Base-by-base conservation (phyloP, 2,113 vertebrate species). In the Anguilla japonica region DNA sequence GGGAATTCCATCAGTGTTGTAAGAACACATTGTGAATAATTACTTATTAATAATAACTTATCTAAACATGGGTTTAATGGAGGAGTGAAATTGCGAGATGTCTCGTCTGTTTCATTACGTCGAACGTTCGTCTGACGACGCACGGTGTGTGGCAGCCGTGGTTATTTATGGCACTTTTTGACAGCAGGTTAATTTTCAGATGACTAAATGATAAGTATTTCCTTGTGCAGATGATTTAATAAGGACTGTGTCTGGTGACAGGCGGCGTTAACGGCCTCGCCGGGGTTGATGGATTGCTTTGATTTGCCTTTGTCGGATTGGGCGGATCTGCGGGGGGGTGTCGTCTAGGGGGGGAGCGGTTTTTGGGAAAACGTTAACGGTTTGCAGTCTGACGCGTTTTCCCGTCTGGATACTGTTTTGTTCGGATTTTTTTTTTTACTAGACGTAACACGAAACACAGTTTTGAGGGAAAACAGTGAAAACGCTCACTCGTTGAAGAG, bases 391-490 rank as follows among this genome's bases (percentile, higher is more conserved):
- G 41, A n/a, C 43, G 18, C 43, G 53, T 82, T n/a, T 41, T 80
- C 79, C 82, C 41, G 39, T 86, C 88, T 84, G 89, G 89, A 85
- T 88, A 90, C n/a, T 83, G 86, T 39, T 43, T 88, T 71, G 88
- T 80, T 86, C 41, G 50, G 67, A 89, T 88, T 87, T 85, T 71
- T 83, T 89, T 90, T 88, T 90, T 89, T 89, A 89, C 87, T 81
- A 84, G 39, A 81, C 81, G 56, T 82, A 87, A 60, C 88, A 57
- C n/a, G 83, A 67, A 78, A 88, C 50, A 85, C 41, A 75, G 56
- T 46, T 9, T 53, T 14, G 9, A 53, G 50, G 50, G 50, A 14
- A 53, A 53, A 53, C 1, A 14, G 50, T 14, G 50, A 87, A 60
- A 78, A 85, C 86, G 75, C 82, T 26, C 26, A 53, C 82, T 78